Evolutionary conservation across 2,888 invertebrate genomes (phyloP), one percentile per base, ranked within the genome.

Genomic region (Drosophila nigricruria): DNA sequence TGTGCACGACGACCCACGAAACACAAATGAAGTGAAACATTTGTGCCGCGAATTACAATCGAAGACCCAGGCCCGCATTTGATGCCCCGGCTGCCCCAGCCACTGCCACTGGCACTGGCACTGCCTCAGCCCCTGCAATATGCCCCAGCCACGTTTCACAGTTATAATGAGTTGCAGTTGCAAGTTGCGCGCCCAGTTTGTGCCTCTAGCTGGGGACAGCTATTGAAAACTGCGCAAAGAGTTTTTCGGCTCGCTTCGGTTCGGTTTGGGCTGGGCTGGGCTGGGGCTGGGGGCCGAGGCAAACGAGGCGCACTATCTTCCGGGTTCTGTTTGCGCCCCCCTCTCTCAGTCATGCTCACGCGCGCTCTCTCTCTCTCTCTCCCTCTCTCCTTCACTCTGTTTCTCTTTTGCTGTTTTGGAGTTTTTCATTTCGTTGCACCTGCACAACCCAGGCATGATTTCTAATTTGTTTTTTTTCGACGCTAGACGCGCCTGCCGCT

Each of bases 121-220:
- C 23, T 9, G 4, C n/a, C 59, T 9, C 49, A 10, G 5, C 5
- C 20, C 38, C 23, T 34, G 59, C 64, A 34, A 30, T 12, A 10
- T 68, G 38, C 40, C 45, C 43, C 52, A 52, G 61, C 53, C 36
- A 60, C 64, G 64, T 54, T 71, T 52, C 72, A 79, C 84, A 75
- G 84, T 75, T 83, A 87, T 86, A 85, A 88, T 88, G 89, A 88
- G 89, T 83, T 85, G 83, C 88, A 82, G 89, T 86, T 83, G 84
- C 89, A 82, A 86, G 75, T 88, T 84, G 86, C 54, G 79, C 73
- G 73, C 79, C 59, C 72, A 68, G 69, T 77, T 70, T 54, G 42
- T 68, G 52, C 49, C 52, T 53, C 57, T 54, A 40, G 64, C 79
- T 69, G 77, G 73, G 66, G 63, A 69, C 69, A 69, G 77, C 82